Conservation (phyloP, 2,888 invertebrate species). For the Geophilus truncorum region DNA sequence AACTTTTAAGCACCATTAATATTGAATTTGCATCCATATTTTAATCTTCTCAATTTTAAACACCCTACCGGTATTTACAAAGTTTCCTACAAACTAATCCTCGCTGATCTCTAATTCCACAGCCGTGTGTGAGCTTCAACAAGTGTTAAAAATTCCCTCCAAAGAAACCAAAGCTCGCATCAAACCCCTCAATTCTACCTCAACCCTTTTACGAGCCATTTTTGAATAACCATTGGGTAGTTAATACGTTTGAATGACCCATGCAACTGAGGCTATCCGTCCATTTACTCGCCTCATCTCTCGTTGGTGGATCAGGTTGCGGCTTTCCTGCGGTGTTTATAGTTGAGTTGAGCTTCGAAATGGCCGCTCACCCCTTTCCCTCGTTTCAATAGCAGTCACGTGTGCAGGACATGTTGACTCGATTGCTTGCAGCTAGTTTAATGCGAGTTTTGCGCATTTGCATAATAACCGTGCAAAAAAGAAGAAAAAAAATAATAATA, state of each 20-base stretch:
- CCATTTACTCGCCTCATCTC: conserved; percentile 12
- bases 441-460: background rate
- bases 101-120: background rate
- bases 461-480: background rate
- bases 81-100: too few relatives aligned
- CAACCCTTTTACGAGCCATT: background rate
- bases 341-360: conserved; percentile 7
- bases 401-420: background rate
- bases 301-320: conserved; percentile 11
- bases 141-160: background rate
- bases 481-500: background rate
- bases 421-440: conserved; percentile 5
- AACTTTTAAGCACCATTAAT: background rate
- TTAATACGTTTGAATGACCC: conserved; percentile 1
- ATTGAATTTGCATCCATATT: too few relatives aligned
- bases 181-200: background rate
- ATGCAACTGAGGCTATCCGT: conserved; percentile 7
- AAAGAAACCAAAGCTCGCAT: background rate
- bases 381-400: conserved; percentile 20
- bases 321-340: conserved; percentile 20
- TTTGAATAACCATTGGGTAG: background rate
- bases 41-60: too few relatives aligned
- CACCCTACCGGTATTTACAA: too few relatives aligned
- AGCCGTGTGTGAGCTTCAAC: background rate
- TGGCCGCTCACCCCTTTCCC: conserved; percentile 8